Evolutionary conservation across 2,888 invertebrate species (phyloP).

Genomic region (Diloba caeruleocephala): DNA sequence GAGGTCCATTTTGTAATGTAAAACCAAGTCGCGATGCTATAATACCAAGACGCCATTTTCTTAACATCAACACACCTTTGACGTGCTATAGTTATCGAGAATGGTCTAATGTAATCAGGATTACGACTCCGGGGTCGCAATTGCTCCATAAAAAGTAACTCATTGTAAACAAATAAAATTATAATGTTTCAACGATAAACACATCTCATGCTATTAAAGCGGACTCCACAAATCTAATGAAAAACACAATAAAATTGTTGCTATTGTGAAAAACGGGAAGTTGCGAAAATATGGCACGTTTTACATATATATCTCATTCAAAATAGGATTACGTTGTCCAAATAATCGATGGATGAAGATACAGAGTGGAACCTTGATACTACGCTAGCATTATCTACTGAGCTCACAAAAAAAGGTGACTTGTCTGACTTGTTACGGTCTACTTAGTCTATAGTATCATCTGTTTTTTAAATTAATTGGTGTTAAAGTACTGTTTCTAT

Average conservation of each 20-base stretch:
- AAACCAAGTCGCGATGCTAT: too few relatives aligned
- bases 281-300: slow-evolving; percentile 61
- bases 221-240: slow-evolving; percentile 26
- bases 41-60: too few relatives aligned
- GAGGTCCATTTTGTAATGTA: too few relatives aligned
- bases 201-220: slow-evolving; percentile 27
- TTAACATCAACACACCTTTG: too few relatives aligned
- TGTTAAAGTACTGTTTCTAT: not conserved
- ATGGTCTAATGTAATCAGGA: too few relatives aligned
- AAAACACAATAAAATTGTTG: slow-evolving; percentile 52
- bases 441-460: not conserved
- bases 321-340: slow-evolving; percentile 67
- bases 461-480: not conserved
- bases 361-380: slow-evolving; percentile 68
- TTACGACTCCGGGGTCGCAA: too few relatives aligned
- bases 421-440: not conserved
- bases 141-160: slow-evolving; percentile 1
- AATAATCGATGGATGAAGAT: slow-evolving; percentile 56
- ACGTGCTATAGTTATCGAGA: too few relatives aligned
- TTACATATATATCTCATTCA: slow-evolving; percentile 75
- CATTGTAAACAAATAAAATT: slow-evolving; percentile 3
- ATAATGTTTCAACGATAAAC: slow-evolving; percentile 9
- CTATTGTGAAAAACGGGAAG: slow-evolving; percentile 71
- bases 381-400: slow-evolving; percentile 29
- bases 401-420: slow-evolving; percentile 1